Percentiles rank a stretch among this genome's conserved stretches.
phyloP scores from a whole-genome alignment of 2,113 vertebrate species.

The Cavia aperea region DNA sequence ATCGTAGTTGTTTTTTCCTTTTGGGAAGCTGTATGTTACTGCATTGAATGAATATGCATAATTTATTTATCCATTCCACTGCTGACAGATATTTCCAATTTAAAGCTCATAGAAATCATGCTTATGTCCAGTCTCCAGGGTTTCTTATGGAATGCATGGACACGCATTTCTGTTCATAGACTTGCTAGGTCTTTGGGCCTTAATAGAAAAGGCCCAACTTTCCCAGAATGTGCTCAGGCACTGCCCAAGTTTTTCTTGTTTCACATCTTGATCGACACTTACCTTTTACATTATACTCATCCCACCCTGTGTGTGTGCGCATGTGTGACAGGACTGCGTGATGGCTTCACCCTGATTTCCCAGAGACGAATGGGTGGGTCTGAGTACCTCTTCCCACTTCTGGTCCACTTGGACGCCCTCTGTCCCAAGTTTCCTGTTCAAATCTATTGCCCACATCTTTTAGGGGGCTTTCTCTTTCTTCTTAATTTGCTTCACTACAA shows the following conservation, averaged over 20 bases:
- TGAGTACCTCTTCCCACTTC: neutral
- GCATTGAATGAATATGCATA: neutral
- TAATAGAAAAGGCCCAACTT: neutral
- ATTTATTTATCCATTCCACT: neutral
- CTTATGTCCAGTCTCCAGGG: neutral
- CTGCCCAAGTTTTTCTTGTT: neutral
- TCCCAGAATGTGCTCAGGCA: neutral
- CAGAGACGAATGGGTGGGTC: neutral
- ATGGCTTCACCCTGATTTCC: neutral
- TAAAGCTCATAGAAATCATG: neutral
- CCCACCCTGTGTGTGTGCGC: neutral
- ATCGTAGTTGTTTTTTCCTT: neutral
- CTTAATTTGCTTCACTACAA: neutral
- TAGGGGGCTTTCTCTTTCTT: neutral
- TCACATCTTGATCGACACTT: neutral
- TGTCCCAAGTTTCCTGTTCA: neutral
- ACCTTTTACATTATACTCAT: neutral
- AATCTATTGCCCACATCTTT: neutral
- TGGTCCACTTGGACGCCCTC: neutral
- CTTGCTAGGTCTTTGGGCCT: neutral
- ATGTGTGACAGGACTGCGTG: neutral
- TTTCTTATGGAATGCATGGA: neutral
- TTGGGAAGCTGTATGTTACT: neutral
- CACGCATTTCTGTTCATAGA: neutral
- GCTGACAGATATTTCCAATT: neutral